phyloP scores from a whole-genome alignment of 2,797 vertebrate species.

The Enteromius afrohamiltoni region DNA sequence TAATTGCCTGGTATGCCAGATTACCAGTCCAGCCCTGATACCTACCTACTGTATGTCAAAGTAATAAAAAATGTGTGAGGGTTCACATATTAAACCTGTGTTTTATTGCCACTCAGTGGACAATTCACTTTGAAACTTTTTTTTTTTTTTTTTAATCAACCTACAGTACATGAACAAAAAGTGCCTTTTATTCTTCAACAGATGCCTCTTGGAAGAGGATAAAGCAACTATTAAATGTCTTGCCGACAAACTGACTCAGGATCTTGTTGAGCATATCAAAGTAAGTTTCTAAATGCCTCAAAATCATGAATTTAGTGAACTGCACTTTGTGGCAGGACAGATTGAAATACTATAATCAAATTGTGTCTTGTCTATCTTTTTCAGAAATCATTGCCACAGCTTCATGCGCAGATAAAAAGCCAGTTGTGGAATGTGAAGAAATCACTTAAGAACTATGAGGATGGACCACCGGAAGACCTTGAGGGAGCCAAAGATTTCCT shows the following conservation, averaged over 20 bases:
- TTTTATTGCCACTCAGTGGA: no score
- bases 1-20: no score
- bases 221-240: conserved; percentile 71
- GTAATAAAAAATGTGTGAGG: no score
- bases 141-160: not conserved
- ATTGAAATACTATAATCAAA: not conserved
- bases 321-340: not conserved
- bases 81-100: no score
- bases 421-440: not conserved
- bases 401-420: not conserved
- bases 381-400: not conserved
- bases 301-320: not conserved
- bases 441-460: not conserved
- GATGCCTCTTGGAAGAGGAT: conserved; percentile 67
- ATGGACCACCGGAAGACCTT: not conserved
- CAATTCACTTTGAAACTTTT: not conserved
- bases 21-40: no score
- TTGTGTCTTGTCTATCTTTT: not conserved
- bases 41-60: no score
- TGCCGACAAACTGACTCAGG: conserved; percentile 72
- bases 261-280: conserved; percentile 76
- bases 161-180: not conserved
- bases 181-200: conserved; percentile 38
- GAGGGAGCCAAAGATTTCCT: no score
- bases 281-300: conserved; percentile 65